Conservation (phyloP, 2,113 vertebrate species). For the Eulemur rufifrons region DNA sequence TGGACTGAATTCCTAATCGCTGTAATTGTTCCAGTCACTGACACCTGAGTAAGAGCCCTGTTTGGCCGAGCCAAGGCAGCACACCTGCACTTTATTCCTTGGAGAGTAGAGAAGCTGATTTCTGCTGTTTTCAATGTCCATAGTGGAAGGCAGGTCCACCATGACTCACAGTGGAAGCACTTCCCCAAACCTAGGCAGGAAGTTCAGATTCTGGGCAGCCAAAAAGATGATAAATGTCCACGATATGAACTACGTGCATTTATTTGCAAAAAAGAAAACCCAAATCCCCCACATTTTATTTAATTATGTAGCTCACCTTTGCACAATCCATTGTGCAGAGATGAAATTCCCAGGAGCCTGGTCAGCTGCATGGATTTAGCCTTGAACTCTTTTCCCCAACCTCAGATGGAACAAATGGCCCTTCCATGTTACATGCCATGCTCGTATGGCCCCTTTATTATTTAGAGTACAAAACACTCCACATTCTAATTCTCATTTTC, state of each 20-base stretch:
- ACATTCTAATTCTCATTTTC: background rate
- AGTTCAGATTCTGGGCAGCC: background rate
- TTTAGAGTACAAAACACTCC: background rate
- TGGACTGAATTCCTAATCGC: background rate
- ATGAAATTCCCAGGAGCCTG: background rate
- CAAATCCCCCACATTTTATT: background rate
- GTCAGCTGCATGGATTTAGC: rapidly evolving
- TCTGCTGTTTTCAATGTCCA: background rate
- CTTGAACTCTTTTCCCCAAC: too few relatives aligned
- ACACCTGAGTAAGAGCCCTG: background rate
- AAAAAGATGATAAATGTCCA: background rate
- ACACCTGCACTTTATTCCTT: background rate
- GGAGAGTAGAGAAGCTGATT: background rate
- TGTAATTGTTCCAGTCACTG: background rate
- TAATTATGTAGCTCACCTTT: background rate
- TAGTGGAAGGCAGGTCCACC: background rate
- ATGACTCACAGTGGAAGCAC: background rate
- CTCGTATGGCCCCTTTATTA: background rate
- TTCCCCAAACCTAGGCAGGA: background rate
- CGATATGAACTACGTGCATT: background rate
- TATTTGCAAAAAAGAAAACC: background rate
- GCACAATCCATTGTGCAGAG: background rate
- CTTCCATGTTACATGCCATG: rapidly evolving
- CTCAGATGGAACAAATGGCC: background rate
- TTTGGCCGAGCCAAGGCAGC: background rate